phyloP scores from a whole-genome alignment of 2,113 vertebrate species.

The Perognathus longimembris region DNA sequence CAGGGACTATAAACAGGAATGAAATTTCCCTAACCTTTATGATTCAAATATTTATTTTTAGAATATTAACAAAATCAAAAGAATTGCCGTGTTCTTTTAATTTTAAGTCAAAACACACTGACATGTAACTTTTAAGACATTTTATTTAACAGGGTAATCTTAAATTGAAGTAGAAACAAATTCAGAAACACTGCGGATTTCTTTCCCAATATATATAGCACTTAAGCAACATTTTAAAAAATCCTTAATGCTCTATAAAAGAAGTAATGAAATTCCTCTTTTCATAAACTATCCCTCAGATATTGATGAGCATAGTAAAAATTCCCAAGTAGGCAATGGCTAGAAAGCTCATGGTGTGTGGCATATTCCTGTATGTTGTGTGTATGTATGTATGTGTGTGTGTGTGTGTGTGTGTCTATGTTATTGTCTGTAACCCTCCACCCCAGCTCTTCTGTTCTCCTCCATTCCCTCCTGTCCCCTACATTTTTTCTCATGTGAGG shows the following conservation, averaged over 20 bases:
- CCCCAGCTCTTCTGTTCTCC: no score
- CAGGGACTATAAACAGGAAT: conserved; percentile 86
- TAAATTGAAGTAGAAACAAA: conserved; percentile 82
- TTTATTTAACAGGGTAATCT: conserved; percentile 80
- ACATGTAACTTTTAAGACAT: conserved; percentile 82
- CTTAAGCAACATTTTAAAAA: conserved; percentile 59
- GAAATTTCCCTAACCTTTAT: conserved; percentile 89
- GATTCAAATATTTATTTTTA: conserved; percentile 88
- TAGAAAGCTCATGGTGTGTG: conserved; percentile 27
- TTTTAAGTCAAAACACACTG: conserved; percentile 86
- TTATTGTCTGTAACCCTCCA: no score
- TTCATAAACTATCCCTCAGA: conserved; percentile 75
- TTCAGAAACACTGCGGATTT: conserved; percentile 80
- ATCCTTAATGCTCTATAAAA: conserved; percentile 77
- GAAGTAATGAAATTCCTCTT: conserved; percentile 79
- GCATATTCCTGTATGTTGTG: neutral
- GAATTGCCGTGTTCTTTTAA: conserved; percentile 83
- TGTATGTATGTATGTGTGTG: neutral
- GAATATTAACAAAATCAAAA: conserved; percentile 89
- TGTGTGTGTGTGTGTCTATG: no score
- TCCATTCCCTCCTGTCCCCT: neutral
- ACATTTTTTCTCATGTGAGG: neutral
- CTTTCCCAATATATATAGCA: conserved; percentile 61
- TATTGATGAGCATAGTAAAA: conserved; percentile 48
- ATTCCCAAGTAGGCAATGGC: conserved; percentile 31